Evolutionary conservation across 1,140 invertebrate genomes (phyloP).

Genomic region (Paramacrobiotus metropolitanus): DNA sequence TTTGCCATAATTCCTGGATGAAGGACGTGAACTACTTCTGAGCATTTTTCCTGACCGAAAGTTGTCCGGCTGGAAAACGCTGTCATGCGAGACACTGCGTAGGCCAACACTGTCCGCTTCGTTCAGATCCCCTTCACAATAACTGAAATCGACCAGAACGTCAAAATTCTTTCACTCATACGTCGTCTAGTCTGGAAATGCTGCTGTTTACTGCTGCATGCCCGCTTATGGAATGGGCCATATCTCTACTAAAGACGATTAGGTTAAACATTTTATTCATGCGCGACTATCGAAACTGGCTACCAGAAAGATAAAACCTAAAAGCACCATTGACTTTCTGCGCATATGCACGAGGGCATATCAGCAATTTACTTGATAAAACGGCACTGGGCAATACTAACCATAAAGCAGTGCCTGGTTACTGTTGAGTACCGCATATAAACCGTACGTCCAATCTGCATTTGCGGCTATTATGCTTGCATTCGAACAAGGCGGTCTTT

Average conservation of each 20-base stretch:
- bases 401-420: too few relatives aligned
- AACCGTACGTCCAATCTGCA: too few relatives aligned
- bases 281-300: too few relatives aligned
- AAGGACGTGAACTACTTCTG: too few relatives aligned
- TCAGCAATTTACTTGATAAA: too few relatives aligned
- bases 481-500: too few relatives aligned
- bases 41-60: constrained; percentile 2
- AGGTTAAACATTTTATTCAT: neutral
- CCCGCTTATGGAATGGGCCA: neutral
- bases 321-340: too few relatives aligned
- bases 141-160: neutral
- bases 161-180: neutral
- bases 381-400: too few relatives aligned
- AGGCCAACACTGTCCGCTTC: neutral
- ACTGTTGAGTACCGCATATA: too few relatives aligned
- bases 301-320: too few relatives aligned
- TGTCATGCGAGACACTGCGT: neutral
- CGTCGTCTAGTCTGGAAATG: neutral
- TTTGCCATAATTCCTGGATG: neutral
- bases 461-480: too few relatives aligned
- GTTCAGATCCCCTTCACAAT: neutral
- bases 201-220: neutral
- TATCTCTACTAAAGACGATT: neutral
- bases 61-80: neutral
- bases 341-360: too few relatives aligned